These are phyloP conservation scores for Grallaria varia DNA, from an alignment of 2,113 vertebrate species.

Conservation along the genomic window DNA sequence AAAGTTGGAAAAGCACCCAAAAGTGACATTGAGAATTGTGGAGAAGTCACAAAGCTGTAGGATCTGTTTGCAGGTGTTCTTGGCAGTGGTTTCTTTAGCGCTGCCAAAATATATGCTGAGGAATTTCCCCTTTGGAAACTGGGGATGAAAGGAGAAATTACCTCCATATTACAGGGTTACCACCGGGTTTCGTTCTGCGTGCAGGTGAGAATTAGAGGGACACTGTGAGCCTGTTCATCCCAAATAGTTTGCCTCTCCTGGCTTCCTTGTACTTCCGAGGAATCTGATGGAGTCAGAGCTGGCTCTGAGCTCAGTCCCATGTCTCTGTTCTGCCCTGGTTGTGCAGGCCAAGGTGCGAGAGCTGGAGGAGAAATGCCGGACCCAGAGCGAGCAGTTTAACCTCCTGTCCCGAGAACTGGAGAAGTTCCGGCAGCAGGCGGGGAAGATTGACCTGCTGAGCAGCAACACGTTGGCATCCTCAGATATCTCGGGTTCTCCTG, in stretches of 20 bases:
- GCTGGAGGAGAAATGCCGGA: conserved; percentile 94
- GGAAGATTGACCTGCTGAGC: conserved; percentile 87
- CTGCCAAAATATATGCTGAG: background rate
- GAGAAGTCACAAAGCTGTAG: background rate
- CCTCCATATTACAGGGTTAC: background rate
- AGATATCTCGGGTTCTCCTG: conserved; percentile 74
- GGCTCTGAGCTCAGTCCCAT: background rate
- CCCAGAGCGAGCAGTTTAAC: conserved; percentile 95
- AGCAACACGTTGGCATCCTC: conserved; percentile 67
- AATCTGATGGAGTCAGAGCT: background rate
- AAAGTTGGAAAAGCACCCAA: background rate
- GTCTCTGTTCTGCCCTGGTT: background rate
- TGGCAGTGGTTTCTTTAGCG: background rate
- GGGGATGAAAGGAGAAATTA: background rate
- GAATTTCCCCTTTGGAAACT: background rate
- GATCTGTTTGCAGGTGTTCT: background rate
- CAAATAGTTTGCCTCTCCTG: background rate
- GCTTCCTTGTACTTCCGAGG: background rate
- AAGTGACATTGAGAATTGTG: background rate
- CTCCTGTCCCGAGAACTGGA: conserved; percentile 93
- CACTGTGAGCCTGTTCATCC: background rate
- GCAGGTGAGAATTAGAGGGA: background rate
- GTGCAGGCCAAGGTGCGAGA: conserved; percentile 91
- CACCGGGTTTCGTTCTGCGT: rapidly evolving
- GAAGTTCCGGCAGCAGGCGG: conserved; percentile 88